Evolutionary conservation across 2,797 vertebrate species (phyloP).

Genomic region (Psittacula echo): DNA sequence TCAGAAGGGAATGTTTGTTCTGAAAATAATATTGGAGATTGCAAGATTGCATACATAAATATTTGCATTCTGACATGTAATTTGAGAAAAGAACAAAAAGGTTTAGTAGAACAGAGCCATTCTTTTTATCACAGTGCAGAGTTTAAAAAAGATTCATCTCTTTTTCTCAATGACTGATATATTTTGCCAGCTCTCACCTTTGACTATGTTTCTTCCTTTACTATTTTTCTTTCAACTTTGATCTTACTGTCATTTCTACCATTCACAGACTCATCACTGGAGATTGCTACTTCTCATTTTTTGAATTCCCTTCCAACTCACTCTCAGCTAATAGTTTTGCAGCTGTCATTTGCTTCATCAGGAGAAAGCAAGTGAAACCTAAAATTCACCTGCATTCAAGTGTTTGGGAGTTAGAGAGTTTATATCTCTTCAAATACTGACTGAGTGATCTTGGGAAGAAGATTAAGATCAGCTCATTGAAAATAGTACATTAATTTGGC

Average conservation of each 20-base stretch:
- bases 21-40: constrained; percentile 5
- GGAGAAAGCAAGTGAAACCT: neutral
- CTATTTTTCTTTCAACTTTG: neutral
- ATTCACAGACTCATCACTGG: neutral
- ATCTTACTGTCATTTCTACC: neutral
- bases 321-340: neutral
- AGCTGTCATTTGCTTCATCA: neutral
- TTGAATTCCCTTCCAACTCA: neutral
- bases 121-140: neutral
- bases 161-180: neutral
- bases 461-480: neutral
- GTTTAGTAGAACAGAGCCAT: neutral
- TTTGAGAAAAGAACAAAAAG: constrained; percentile 4
- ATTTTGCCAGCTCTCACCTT: neutral
- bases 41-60: neutral
- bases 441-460: neutral
- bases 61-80: neutral
- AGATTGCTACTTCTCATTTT: neutral
- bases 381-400: neutral
- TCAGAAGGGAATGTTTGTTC: neutral
- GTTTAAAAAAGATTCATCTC: neutral
- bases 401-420: neutral
- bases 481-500: neutral
- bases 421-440: neutral
- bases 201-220: neutral